Conservation (phyloP, 2,888 invertebrate species). For the Zelleria hepariella region DNA sequence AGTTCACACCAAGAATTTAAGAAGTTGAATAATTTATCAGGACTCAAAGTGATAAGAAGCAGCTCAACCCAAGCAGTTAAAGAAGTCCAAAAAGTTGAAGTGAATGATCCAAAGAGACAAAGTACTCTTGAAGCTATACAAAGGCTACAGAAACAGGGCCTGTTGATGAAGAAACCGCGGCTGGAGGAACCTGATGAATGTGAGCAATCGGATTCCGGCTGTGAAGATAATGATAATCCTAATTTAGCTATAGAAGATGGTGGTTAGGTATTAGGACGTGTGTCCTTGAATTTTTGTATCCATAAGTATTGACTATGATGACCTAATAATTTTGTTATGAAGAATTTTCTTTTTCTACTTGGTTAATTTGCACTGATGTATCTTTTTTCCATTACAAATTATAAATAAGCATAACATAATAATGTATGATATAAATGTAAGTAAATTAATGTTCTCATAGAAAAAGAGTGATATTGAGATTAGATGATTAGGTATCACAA, state of each 20-base stretch:
- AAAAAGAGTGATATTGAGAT: neutral
- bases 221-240: conserved; percentile 28
- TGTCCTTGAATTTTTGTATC: too few species aligned
- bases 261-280: neutral
- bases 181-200: conserved; percentile 35
- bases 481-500: neutral
- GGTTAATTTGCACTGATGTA: too few species aligned
- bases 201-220: conserved; percentile 21
- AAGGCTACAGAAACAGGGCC: conserved; percentile 55
- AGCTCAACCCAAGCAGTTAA: conserved; percentile 39
- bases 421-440: neutral
- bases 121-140: conserved; percentile 56
- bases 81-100: conserved; percentile 43
- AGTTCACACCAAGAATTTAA: conserved; percentile 42
- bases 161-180: conserved; percentile 57
- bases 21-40: conserved; percentile 40
- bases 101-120: conserved; percentile 31
- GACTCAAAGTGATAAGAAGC: conserved; percentile 45
- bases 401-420: too few species aligned
- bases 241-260: conserved; percentile 13
- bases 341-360: neutral
- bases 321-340: neutral
- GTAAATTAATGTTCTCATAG: neutral
- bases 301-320: too few species aligned
- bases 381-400: too few species aligned